A percentile compares a stretch with the other conserved stretches of the same genome.
These are phyloP conservation scores for Mythimna lalbum DNA, from an alignment of 2,888 invertebrate species.

Conservation along the genomic window DNA sequence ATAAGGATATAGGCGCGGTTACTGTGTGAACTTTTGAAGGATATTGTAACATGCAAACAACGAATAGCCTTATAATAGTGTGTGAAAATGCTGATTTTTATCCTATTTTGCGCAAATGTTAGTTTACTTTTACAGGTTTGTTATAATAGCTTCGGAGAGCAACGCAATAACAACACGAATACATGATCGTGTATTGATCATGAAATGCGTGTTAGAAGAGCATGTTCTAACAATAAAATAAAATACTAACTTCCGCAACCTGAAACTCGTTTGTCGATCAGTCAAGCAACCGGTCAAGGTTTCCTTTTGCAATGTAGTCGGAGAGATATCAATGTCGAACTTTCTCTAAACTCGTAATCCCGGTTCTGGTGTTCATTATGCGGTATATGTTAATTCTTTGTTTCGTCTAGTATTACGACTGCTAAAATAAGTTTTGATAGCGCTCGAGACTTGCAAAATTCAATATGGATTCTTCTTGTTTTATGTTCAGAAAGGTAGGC, in stretches of 20 bases:
- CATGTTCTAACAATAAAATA: conserved; percentile 52
- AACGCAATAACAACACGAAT: conserved; percentile 1
- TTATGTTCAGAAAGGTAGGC: conserved; percentile 10
- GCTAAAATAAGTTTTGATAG: conserved; percentile 43
- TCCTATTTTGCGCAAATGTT: neutral
- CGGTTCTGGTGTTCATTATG: conserved; percentile 54
- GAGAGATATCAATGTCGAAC: conserved; percentile 62
- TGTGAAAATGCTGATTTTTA: conserved; percentile 12
- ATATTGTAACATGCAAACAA: neutral
- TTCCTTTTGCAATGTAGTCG: conserved; percentile 61
- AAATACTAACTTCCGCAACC: conserved; percentile 59
- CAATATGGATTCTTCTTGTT: conserved; percentile 16
- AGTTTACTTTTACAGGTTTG: conserved; percentile 1
- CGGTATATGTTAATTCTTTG: conserved; percentile 54
- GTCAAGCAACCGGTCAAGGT: conserved; percentile 66
- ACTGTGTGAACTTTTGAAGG: conserved; percentile 13
- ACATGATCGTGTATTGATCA: conserved; percentile 23
- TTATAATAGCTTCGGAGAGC: neutral
- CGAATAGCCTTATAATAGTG: no score
- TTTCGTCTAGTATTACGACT: conserved; percentile 48
- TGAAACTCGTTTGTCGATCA: conserved; percentile 61
- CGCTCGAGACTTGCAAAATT: conserved; percentile 23
- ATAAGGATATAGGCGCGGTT: conserved; percentile 29
- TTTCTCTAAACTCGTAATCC: conserved; percentile 63
- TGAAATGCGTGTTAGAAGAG: conserved; percentile 35